Evolutionary conservation across 1,140 invertebrate species (phyloP).

Genomic region (Aphaenogaster rudis): DNA sequence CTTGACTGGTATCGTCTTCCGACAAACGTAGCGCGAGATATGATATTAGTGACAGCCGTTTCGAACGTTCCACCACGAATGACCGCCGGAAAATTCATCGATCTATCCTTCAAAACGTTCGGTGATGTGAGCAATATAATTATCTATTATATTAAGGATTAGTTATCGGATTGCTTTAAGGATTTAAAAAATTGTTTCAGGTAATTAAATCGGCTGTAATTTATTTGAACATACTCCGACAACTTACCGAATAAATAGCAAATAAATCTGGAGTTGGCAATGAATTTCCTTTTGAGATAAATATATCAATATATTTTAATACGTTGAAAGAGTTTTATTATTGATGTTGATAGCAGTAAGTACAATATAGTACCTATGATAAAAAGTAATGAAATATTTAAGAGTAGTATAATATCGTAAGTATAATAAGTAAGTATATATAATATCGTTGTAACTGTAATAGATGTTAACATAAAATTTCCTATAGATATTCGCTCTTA

Average conservation of each 20-base stretch:
- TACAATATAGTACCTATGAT: neutral
- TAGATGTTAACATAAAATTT: neutral
- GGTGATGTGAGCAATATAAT: constrained; percentile 72
- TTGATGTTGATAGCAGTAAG: neutral
- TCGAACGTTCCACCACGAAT: constrained; percentile 73
- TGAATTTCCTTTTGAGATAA: neutral
- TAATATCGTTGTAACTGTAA: constrained; percentile 1
- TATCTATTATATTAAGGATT: neutral
- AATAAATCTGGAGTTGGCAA: neutral
- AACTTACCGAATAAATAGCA: constrained; percentile 36
- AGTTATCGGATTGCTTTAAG: neutral
- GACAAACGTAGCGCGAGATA: constrained; percentile 60
- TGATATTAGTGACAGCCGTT: constrained; percentile 70
- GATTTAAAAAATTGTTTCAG: constrained; percentile 31
- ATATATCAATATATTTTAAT: constrained; percentile 15
- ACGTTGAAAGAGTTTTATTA: constrained; percentile 18
- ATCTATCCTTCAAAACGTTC: constrained; percentile 77
- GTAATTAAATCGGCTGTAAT: constrained; percentile 40
- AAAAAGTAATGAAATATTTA: neutral
- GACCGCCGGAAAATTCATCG: constrained; percentile 78
- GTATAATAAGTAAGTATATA: neutral
- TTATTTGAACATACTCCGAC: constrained; percentile 56
- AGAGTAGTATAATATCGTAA: neutral
- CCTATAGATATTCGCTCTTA: neutral
- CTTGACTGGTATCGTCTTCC: constrained; percentile 78